Percentiles rank a stretch among this genome's conserved stretches.
Evolutionary conservation across 2,113 vertebrate species (phyloP).

Genomic region (Xiphophorus hellerii): DNA sequence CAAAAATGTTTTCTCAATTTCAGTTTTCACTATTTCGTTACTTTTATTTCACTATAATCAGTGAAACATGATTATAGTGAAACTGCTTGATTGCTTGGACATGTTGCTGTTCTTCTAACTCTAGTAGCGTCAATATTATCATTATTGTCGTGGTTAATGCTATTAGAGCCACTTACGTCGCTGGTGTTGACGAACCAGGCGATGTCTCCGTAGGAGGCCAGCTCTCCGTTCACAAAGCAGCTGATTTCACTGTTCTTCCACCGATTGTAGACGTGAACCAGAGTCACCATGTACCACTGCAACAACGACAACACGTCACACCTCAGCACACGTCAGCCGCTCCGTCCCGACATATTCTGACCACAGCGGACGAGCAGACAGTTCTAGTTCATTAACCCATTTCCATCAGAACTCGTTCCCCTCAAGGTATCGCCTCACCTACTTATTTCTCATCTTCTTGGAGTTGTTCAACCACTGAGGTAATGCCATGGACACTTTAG

Average conservation of each 20-base stretch:
- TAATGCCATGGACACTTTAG: conserved; percentile 43
- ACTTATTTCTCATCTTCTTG: conserved; percentile 27
- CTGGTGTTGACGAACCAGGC: conserved; percentile 98
- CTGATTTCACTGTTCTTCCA: conserved; percentile 99
- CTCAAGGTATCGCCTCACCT: conserved; percentile 43
- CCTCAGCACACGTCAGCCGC: not conserved
- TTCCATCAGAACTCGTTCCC: conserved; percentile 19
- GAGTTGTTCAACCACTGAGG: conserved; percentile 28
- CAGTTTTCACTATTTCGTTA: no score
- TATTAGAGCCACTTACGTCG: conserved; percentile 85
- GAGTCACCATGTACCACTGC: conserved; percentile 99
- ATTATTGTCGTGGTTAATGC: no score
- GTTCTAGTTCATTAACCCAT: conserved; percentile 21
- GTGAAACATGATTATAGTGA: no score
- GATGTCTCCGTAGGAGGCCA: conserved; percentile 95
- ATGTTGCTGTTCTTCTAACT: no score
- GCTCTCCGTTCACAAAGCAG: conserved; percentile 95
- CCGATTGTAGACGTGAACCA: conserved; percentile 96
- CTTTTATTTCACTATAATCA: no score
- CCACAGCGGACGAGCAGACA: no score
- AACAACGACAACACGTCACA: conserved; percentile 44
- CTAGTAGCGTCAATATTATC: no score
- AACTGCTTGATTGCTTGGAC: no score
- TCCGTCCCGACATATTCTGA: no score
- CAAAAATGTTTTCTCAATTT: no score